Evolutionary conservation across 2,113 vertebrate genomes (phyloP).

Genomic region (Ploceus nigricollis): DNA sequence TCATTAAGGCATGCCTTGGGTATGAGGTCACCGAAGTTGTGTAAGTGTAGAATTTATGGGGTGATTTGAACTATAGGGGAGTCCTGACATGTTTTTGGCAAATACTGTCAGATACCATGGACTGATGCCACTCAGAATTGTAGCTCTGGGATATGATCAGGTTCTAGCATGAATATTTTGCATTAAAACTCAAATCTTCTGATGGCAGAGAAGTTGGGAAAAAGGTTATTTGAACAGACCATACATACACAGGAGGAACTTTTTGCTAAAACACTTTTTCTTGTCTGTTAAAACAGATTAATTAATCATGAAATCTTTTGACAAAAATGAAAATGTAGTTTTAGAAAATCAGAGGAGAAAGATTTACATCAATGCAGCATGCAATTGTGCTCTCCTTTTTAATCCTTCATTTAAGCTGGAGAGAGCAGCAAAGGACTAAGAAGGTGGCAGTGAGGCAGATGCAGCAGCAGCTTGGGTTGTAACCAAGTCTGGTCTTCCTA

Average conservation of each 20-base stretch:
- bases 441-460: not conserved
- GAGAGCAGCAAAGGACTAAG: not conserved
- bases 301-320: constrained; percentile 15
- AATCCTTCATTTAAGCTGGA: not conserved
- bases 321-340: not conserved
- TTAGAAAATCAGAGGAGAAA: constrained; percentile 3
- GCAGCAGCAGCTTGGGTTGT: not conserved
- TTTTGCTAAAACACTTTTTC: constrained; percentile 17
- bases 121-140: constrained; percentile 65
- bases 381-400: not conserved
- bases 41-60: constrained; percentile 65
- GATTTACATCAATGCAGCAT: not conserved
- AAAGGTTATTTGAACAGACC: constrained; percentile 60
- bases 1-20: constrained; percentile 58
- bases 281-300: constrained; percentile 18
- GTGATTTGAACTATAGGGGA: constrained; percentile 56
- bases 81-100: constrained; percentile 72
- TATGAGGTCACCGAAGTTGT: constrained; percentile 62
- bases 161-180: constrained; percentile 62
- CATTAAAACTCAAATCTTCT: constrained; percentile 58
- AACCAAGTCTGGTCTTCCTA: not conserved
- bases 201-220: constrained; percentile 36
- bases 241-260: not conserved
- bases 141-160: constrained; percentile 71
- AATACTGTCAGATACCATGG: constrained; percentile 56